Conservation (phyloP, 2,888 invertebrate species). For the Dicycla oo region DNA sequence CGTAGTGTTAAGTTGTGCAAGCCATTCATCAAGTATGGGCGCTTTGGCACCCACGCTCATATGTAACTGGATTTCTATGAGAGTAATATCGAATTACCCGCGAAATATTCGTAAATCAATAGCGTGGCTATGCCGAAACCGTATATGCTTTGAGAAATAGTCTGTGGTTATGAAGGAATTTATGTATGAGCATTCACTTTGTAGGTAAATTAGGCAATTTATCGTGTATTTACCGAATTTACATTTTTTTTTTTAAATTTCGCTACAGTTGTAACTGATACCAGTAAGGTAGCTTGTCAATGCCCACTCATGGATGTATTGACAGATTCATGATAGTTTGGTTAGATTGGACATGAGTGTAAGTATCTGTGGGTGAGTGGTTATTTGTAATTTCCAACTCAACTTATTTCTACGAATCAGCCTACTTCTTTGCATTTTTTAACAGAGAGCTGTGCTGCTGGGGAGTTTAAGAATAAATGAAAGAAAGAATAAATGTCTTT, state of each 20-base stretch:
- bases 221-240: background rate
- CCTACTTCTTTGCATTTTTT: background rate
- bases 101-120: conserved; percentile 65
- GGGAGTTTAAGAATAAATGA: too few relatives aligned
- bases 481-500: too few relatives aligned
- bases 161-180: conserved; percentile 40
- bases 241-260: background rate
- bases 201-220: conserved; percentile 28
- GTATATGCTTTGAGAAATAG: conserved; percentile 34
- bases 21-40: conserved; percentile 58
- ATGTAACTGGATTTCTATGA: conserved; percentile 59
- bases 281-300: background rate
- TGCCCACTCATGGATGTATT: background rate
- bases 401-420: background rate
- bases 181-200: conserved; percentile 36
- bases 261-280: background rate
- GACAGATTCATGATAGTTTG: conserved; percentile 2
- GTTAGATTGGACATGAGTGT: conserved; percentile 3
- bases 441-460: too few relatives aligned
- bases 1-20: conserved; percentile 51
- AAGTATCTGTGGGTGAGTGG: background rate
- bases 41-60: conserved; percentile 61
- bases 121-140: conserved; percentile 47
- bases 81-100: conserved; percentile 61
- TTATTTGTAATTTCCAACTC: background rate